A percentile compares a stretch with the other conserved stretches of the same genome.
These are phyloP conservation scores for Brachyrhaphis roseni DNA, from an alignment of 2,797 vertebrate genomes.

Conservation along the genomic window DNA sequence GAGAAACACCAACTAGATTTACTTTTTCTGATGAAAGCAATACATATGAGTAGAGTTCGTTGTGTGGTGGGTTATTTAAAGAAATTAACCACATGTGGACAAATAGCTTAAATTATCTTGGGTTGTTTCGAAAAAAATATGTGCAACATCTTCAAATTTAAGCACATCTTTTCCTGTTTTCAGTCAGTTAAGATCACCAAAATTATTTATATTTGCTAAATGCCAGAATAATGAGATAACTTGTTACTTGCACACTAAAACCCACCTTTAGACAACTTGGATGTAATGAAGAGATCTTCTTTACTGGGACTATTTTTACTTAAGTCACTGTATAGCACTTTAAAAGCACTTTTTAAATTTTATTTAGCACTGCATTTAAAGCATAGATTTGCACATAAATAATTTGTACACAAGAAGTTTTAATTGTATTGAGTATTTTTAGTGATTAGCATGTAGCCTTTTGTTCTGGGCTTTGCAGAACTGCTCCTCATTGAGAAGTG, in stretches of 20 bases:
- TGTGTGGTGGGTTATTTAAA: neutral
- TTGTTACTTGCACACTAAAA: neutral
- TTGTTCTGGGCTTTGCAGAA: too few relatives aligned
- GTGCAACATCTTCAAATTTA: neutral
- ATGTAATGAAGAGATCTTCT: too few relatives aligned
- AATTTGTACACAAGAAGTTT: too few relatives aligned
- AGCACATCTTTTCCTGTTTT: neutral
- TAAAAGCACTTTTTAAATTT: too few relatives aligned
- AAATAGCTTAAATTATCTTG: neutral
- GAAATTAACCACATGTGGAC: neutral
- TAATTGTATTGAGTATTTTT: too few relatives aligned
- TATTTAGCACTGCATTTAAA: too few relatives aligned
- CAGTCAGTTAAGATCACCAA: neutral
- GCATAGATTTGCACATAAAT: too few relatives aligned
- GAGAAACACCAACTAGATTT: conserved; percentile 19
- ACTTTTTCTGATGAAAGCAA: conserved; percentile 8
- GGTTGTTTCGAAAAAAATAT: neutral
- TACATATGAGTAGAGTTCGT: neutral
- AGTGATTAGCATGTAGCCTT: too few relatives aligned
- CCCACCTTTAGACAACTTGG: neutral
- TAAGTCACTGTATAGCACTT: too few relatives aligned
- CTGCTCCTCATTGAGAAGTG: too few relatives aligned
- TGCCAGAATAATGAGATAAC: neutral
- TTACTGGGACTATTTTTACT: too few relatives aligned
- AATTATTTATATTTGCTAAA: neutral